phyloP scores from a whole-genome alignment of 1,140 invertebrate genomes.

The Gryllus bimaculatus region DNA sequence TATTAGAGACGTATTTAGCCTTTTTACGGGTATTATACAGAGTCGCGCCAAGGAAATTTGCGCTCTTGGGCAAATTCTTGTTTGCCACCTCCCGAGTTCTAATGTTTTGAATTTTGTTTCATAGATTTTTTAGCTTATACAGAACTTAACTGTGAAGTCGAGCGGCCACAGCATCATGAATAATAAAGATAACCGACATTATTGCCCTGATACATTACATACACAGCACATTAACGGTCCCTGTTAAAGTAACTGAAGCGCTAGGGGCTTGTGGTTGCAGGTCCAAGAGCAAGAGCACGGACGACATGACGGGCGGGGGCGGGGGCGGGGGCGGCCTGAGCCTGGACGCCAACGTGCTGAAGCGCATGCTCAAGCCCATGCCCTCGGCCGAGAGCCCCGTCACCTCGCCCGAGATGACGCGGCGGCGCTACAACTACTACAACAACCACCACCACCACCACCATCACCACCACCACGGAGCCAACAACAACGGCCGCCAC shows the following conservation, averaged over 20 bases:
- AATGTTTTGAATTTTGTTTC: too few species aligned
- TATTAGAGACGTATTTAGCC: too few species aligned
- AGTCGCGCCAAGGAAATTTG: too few species aligned
- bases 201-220: too few species aligned
- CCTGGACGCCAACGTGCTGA: conserved; percentile 76
- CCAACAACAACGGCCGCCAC: conserved; percentile 42
- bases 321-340: conserved; percentile 36
- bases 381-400: conserved; percentile 70
- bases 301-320: conserved; percentile 57
- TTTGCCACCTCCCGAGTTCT: too few species aligned
- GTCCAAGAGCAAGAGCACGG: conserved; percentile 78
- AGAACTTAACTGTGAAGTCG: too few species aligned
- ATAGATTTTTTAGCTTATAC: too few species aligned
- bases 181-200: too few species aligned
- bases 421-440: conserved; percentile 52
- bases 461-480: conserved; percentile 39
- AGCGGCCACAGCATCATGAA: too few species aligned
- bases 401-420: conserved; percentile 77
- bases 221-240: too few species aligned
- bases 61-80: too few species aligned
- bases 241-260: conserved; percentile 23
- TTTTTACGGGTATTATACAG: too few species aligned
- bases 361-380: conserved; percentile 89
- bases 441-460: conserved; percentile 42
- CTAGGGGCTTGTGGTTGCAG: conserved; percentile 28